Evolutionary conservation across 2,888 invertebrate species (phyloP), one percentile per base, ranked within the genome.

Genomic region (Pyralis farinalis): DNA sequence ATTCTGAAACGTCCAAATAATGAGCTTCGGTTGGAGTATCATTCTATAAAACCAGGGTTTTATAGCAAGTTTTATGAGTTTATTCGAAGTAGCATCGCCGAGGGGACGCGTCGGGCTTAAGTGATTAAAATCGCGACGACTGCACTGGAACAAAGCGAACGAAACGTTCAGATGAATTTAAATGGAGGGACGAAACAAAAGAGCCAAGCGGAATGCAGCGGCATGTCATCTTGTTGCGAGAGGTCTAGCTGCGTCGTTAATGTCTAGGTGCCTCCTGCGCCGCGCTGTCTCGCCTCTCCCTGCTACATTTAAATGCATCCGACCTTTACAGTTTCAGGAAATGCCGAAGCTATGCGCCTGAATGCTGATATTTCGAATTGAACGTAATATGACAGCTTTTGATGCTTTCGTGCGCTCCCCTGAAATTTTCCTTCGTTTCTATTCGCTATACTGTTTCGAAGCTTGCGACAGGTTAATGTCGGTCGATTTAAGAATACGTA

Each of bases 51-150:
- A 53, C 57, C 53, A 37, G 42, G 46, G 56, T 58, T 72, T 72
- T 68, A 71, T 63, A 61, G 53, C 55, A 52, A 61, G 50, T 69
- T 71, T 71, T 68, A 71, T 65, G 69, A 67, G 63, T 68, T 61
- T 69, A 64, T 65, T 69, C 61, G 60, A 69, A 68, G 68, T 58
- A 66, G 52, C 54, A 55, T 42, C 55, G 45, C 40, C 46, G 16
- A 45, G 40, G 52, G 50, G 65, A 53, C 63, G 73, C 76, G 75
- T 61, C 68, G 63, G 66, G 64, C 64, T 75, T 84, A 79, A 84
- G 83, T 85, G 84, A 86, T 85, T 84, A 84, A 80, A 81, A 76
- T 76, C 73, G 74, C 69, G 71, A 63, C 63, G 61, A 64, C 66
- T 63, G 76, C 71, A 55, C 55, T 49, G 58, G 63, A 63, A 84